Conservation (phyloP, 2,888 invertebrate genomes). For the Leucozona laternaria region DNA sequence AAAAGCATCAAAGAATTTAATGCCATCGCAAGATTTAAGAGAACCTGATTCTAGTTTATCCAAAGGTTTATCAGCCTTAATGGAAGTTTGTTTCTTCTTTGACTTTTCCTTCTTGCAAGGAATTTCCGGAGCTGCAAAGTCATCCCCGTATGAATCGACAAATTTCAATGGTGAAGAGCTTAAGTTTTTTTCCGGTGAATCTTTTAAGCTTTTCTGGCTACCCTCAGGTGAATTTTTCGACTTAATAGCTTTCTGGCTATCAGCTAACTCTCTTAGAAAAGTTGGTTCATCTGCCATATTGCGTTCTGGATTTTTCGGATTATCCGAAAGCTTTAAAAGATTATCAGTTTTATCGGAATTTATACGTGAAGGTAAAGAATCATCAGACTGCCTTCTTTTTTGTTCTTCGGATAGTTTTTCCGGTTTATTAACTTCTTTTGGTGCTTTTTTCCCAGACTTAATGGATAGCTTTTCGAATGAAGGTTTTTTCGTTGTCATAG, state of each 20-base stretch:
- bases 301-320: background rate
- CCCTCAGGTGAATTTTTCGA: slow-evolving; percentile 33
- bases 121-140: slow-evolving; percentile 10
- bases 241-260: slow-evolving; percentile 48
- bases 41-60: slow-evolving; percentile 25
- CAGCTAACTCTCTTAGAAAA: slow-evolving; percentile 48
- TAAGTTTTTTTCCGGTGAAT: slow-evolving; percentile 36
- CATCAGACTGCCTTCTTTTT: slow-evolving; percentile 12
- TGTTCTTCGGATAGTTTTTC: slow-evolving; percentile 22
- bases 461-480: background rate
- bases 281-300: slow-evolving; percentile 27
- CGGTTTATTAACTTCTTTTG: background rate
- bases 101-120: slow-evolving; percentile 50
- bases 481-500: background rate
- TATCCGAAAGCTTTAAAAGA: slow-evolving; percentile 5
- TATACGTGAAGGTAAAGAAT: background rate
- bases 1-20: slow-evolving; percentile 67
- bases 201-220: background rate
- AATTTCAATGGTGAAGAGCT: slow-evolving; percentile 58
- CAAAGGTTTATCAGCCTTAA: slow-evolving; percentile 33
- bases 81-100: slow-evolving; percentile 48
- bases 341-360: slow-evolving; percentile 2
- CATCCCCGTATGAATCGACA: slow-evolving; percentile 59
- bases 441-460: background rate
- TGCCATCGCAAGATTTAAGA: slow-evolving; percentile 42